Conservation (phyloP, 2,113 vertebrate species). For the Herpetotheres cachinnans region DNA sequence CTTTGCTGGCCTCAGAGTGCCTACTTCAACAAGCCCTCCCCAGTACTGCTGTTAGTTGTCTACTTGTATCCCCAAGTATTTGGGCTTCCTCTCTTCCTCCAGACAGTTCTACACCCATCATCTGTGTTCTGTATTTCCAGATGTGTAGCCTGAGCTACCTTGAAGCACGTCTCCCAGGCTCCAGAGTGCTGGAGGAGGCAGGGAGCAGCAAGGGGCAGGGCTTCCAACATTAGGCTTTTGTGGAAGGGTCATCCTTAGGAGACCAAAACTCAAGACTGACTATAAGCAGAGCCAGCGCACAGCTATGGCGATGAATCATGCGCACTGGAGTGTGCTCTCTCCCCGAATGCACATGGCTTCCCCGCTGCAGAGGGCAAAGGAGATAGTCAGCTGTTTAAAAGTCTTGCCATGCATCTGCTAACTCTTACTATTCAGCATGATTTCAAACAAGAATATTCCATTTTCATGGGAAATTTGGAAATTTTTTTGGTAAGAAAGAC, state of each 20-base stretch:
- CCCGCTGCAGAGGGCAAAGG: background rate
- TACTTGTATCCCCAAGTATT: background rate
- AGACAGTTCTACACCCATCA: background rate
- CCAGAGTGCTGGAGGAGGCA: background rate
- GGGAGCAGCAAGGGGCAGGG: background rate
- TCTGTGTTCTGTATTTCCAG: background rate
- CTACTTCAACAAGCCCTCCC: background rate
- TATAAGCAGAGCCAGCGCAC: background rate
- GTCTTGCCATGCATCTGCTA: background rate
- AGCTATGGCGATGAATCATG: fast-evolving
- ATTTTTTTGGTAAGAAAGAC: background rate
- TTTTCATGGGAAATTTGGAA: background rate
- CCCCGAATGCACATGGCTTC: fast-evolving
- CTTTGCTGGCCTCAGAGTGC: background rate
- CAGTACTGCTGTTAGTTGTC: background rate
- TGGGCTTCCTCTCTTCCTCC: background rate
- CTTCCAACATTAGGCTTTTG: background rate
- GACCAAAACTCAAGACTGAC: background rate
- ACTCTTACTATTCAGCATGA: background rate
- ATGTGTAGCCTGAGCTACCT: background rate
- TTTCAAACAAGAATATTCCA: background rate
- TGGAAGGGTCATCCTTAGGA: background rate
- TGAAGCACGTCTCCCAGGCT: background rate
- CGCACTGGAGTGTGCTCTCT: fast-evolving
- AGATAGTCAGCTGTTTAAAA: background rate